phyloP scores from a whole-genome alignment of 2,888 invertebrate genomes.

The Polietes domitor region DNA sequence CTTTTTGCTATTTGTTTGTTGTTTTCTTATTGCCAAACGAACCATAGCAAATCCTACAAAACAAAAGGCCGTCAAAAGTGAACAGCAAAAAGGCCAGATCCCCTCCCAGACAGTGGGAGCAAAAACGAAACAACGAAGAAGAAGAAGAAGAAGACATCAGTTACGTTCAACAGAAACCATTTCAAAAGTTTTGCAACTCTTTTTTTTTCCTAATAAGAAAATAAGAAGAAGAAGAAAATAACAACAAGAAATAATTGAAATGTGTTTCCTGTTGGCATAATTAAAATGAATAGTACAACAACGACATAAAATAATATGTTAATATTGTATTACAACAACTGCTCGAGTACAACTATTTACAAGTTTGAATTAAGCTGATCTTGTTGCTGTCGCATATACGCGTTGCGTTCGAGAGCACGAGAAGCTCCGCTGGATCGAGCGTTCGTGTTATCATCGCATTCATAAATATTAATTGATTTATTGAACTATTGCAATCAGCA shows the following conservation, averaged over 20 bases:
- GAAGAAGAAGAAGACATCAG: not conserved
- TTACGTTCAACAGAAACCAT: not conserved
- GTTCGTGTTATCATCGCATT: constrained; percentile 69
- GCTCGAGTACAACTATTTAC: not conserved
- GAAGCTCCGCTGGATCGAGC: not conserved
- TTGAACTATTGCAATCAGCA: constrained; percentile 68
- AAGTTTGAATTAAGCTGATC: not conserved
- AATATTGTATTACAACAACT: not conserved
- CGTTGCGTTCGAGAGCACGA: not conserved
- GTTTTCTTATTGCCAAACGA: not conserved
- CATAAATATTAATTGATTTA: constrained; percentile 72
- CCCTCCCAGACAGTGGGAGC: not conserved
- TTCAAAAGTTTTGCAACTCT: not conserved
- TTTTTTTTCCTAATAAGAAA: not conserved
- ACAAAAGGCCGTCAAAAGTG: not conserved
- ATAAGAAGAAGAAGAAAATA: too few relatives aligned
- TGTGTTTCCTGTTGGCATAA: constrained; percentile 13
- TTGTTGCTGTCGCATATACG: not conserved
- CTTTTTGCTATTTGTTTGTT: not conserved
- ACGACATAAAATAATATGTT: not conserved
- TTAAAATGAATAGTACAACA: constrained; percentile 7
- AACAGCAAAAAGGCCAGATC: not conserved
- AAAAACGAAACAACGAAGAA: not conserved
- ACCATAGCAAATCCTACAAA: not conserved
- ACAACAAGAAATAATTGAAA: constrained; percentile 7